Conservation (phyloP, 2,113 vertebrate genomes). For the Upupa epops region DNA sequence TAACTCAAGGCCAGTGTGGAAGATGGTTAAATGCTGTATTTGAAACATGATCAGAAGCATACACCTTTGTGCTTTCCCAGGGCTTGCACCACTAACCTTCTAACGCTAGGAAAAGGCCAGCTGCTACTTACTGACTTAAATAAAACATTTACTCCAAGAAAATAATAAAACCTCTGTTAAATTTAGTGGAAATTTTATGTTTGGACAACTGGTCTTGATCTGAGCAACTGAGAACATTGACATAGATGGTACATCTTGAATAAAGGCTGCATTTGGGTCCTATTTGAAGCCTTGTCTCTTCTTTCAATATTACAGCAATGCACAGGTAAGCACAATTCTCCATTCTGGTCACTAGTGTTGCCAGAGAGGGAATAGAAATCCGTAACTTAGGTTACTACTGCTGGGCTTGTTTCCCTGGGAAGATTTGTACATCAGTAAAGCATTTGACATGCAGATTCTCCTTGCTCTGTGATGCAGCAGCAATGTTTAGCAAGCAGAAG, state of each 20-base stretch:
- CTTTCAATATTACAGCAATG: background rate
- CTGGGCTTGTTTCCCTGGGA: background rate
- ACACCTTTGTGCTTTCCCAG: background rate
- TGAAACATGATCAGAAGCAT: background rate
- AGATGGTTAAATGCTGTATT: background rate
- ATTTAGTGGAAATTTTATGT: background rate
- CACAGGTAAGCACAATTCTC: background rate
- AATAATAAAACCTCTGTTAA: background rate
- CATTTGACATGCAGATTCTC: background rate
- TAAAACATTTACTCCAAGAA: too few species aligned
- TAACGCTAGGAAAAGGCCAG: background rate
- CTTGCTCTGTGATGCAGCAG: background rate
- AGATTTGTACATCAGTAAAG: background rate
- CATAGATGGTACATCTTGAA: background rate
- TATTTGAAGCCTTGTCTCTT: background rate
- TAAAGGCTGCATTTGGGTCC: background rate
- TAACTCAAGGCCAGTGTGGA: background rate
- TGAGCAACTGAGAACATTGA: background rate
- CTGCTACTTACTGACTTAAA: background rate
- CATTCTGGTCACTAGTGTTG: background rate
- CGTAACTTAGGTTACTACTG: background rate
- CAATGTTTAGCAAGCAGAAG: background rate
- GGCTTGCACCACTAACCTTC: background rate
- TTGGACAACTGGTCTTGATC: background rate
- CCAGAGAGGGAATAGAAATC: background rate